Evolutionary conservation across 1,140 invertebrate species (phyloP).

Genomic region (Daktulosphaira vitifoliae): DNA sequence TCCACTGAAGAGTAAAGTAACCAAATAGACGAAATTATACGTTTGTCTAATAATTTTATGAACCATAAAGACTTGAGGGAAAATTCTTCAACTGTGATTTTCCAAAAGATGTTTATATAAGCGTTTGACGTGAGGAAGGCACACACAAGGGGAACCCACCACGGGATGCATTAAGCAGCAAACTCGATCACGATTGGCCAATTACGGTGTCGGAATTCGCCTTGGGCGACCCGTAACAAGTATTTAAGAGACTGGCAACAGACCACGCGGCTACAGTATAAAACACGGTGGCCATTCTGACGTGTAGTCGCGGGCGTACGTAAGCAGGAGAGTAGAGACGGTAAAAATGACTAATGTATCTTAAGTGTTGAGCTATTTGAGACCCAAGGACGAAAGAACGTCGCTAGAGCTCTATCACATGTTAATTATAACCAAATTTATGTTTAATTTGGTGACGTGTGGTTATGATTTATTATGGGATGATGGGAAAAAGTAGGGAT

Average conservation of each 20-base stretch:
- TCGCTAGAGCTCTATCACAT: neutral
- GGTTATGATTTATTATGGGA: conserved; percentile 6
- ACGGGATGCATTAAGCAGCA: neutral
- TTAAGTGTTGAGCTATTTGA: no score
- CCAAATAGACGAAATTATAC: no score
- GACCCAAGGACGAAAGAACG: neutral
- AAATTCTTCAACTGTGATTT: no score
- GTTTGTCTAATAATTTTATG: no score
- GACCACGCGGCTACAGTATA: neutral
- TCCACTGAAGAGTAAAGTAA: no score
- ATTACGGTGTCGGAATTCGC: conserved; percentile 27
- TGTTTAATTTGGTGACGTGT: neutral
- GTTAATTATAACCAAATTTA: neutral
- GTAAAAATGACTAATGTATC: conserved; percentile 17
- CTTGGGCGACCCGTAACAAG: conserved; percentile 12
- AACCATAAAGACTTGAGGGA: no score
- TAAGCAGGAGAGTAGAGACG: neutral
- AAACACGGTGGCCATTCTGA: neutral
- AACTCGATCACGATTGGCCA: conserved; percentile 28
- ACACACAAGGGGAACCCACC: neutral
- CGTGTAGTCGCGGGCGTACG: neutral
- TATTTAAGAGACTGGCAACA: neutral
- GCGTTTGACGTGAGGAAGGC: no score
- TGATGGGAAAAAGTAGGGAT: no score
- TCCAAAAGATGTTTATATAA: no score